phyloP scores from a whole-genome alignment of 2,888 invertebrate genomes.

The Lingula anatina region DNA sequence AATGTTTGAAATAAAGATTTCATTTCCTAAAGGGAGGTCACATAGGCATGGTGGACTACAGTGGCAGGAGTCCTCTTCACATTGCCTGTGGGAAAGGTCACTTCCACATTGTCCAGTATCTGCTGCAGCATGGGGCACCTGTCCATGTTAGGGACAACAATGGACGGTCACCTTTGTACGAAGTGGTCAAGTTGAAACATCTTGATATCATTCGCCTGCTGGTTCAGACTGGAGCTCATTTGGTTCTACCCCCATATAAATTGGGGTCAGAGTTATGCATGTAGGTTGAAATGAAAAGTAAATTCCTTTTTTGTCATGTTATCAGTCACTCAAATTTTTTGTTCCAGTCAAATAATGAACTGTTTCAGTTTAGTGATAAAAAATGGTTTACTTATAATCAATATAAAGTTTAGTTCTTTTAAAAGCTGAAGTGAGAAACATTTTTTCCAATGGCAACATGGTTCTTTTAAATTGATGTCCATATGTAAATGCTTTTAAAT shows the following conservation, averaged over 20 bases:
- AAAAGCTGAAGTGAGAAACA: too few species aligned
- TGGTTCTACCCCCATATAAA: slow-evolving; percentile 57
- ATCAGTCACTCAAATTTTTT: too few species aligned
- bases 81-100: slow-evolving; percentile 71
- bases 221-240: slow-evolving; percentile 69
- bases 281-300: too few species aligned
- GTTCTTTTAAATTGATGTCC: too few species aligned
- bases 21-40: slow-evolving; percentile 76
- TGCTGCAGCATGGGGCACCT: slow-evolving; percentile 72
- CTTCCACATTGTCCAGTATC: slow-evolving; percentile 62
- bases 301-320: too few species aligned
- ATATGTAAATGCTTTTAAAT: too few species aligned
- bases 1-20: too few species aligned
- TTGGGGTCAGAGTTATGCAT: slow-evolving; percentile 65
- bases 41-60: slow-evolving; percentile 67
- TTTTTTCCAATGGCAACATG: too few species aligned
- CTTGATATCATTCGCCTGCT: slow-evolving; percentile 60
- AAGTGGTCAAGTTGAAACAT: slow-evolving; percentile 57
- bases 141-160: slow-evolving; percentile 68
- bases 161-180: slow-evolving; percentile 57
- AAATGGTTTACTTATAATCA: too few species aligned
- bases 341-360: too few species aligned
- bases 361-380: too few species aligned
- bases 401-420: too few species aligned
- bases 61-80: slow-evolving; percentile 73